Conservation (phyloP, 2,888 invertebrate species). For the Drosophila peninsularis region DNA sequence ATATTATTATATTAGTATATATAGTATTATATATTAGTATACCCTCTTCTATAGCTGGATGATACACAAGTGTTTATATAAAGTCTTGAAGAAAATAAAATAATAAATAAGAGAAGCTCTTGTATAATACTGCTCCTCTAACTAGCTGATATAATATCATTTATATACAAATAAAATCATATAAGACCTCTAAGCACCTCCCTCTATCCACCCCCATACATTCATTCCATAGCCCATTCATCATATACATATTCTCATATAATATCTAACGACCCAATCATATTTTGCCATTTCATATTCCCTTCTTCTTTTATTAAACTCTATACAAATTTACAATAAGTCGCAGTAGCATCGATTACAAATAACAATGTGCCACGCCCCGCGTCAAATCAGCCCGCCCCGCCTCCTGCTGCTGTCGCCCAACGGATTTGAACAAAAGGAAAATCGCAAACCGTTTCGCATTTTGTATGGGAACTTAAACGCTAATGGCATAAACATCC, state of each 20-base stretch:
- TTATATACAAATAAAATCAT: neutral
- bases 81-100: too few species aligned
- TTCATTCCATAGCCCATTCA: neutral
- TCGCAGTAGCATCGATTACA: constrained; percentile 66
- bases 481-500: constrained; percentile 84
- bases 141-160: too few species aligned
- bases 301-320: neutral
- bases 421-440: constrained; percentile 21
- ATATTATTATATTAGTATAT: too few species aligned
- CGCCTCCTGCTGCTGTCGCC: neutral
- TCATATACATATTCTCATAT: neutral
- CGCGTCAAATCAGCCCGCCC: neutral
- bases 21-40: too few species aligned
- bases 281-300: constrained; percentile 5
- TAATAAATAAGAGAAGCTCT: too few species aligned
- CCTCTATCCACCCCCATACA: neutral
- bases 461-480: constrained; percentile 82
- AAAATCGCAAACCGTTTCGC: constrained; percentile 61
- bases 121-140: too few species aligned
- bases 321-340: constrained; percentile 37
- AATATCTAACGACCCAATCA: neutral
- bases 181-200: neutral
- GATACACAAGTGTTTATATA: too few species aligned
- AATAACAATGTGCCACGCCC: constrained; percentile 36
- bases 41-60: too few species aligned